Evolutionary conservation across 1,140 invertebrate genomes (phyloP).

Genomic region (Meloidogyne hapla): DNA sequence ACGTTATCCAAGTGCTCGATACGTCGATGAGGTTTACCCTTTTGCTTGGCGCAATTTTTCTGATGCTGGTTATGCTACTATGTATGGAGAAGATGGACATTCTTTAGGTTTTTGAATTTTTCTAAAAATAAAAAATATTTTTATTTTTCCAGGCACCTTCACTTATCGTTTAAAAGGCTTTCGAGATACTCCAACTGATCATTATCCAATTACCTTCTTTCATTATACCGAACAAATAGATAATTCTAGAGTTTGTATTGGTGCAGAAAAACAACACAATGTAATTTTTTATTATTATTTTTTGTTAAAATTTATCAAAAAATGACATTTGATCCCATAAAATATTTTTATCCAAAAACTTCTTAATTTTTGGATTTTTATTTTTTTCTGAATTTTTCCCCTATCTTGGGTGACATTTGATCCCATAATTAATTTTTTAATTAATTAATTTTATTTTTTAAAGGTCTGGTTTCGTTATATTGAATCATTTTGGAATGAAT

Average conservation of each 20-base stretch:
- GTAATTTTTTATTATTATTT: constrained; percentile 66
- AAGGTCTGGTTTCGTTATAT: constrained; percentile 73
- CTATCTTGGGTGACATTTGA: too few species aligned
- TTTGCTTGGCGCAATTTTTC: constrained; percentile 66
- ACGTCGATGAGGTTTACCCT: constrained; percentile 75
- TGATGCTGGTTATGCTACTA: constrained; percentile 73
- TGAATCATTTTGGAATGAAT: constrained; percentile 70
- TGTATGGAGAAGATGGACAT: constrained; percentile 82
- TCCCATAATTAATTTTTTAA: too few species aligned
- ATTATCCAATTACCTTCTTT: constrained; percentile 83
- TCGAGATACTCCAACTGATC: constrained; percentile 78
- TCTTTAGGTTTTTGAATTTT: constrained; percentile 69
- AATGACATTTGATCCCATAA: too few species aligned
- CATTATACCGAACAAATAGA: constrained; percentile 67
- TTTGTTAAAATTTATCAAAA: neutral
- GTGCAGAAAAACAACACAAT: constrained; percentile 76
- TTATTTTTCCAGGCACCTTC: constrained; percentile 70
- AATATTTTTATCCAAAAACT: too few species aligned
- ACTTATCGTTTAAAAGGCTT: constrained; percentile 88
- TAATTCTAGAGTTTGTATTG: constrained; percentile 72
- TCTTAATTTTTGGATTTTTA: too few species aligned
- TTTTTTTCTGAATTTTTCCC: too few species aligned
- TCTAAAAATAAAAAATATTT: neutral
- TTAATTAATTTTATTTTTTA: constrained; percentile 24
- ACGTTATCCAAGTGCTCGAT: constrained; percentile 72